Evolutionary conservation across 2,888 invertebrate species (phyloP).

Genomic region (Epistrophella euchroma): DNA sequence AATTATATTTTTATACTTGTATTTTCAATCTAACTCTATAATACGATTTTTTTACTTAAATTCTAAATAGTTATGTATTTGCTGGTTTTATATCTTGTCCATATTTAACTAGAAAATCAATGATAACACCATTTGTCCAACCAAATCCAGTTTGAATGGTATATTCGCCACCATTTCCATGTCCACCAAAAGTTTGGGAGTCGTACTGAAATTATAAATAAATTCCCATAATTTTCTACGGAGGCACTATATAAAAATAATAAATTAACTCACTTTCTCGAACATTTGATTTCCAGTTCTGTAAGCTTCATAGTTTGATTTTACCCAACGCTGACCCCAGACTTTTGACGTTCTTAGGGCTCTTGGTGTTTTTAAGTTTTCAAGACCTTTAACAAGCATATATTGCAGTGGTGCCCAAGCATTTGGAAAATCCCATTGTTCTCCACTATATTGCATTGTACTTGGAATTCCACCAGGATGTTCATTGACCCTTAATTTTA

Average conservation of each 20-base stretch:
- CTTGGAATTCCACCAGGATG: slow-evolving; percentile 92
- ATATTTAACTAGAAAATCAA: slow-evolving; percentile 91
- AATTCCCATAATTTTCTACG: background rate
- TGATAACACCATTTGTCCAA: slow-evolving; percentile 96
- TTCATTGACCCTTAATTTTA: slow-evolving; percentile 86
- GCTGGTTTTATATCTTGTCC: slow-evolving; percentile 84
- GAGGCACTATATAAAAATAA: background rate
- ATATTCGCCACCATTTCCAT: slow-evolving; percentile 96
- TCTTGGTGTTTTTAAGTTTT: slow-evolving; percentile 87
- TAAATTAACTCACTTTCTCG: slow-evolving; percentile 88
- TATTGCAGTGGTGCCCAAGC: slow-evolving; percentile 97
- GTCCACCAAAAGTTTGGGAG: slow-evolving; percentile 86
- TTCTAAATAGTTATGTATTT: background rate
- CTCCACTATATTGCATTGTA: slow-evolving; percentile 90
- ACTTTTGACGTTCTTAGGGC: slow-evolving; percentile 88
- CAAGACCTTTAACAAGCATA: slow-evolving; percentile 91
- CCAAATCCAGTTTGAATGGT: slow-evolving; percentile 95
- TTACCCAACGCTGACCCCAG: slow-evolving; percentile 92
- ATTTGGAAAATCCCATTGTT: slow-evolving; percentile 97
- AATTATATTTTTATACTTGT: too few species aligned
- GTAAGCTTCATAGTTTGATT: slow-evolving; percentile 91
- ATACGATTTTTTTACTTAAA: background rate
- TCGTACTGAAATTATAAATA: slow-evolving; percentile 85
- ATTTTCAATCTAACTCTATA: too few species aligned
- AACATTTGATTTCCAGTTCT: slow-evolving; percentile 89